Conservation (phyloP, 1,140 invertebrate species). For the Druon quercuslanigerum region DNA sequence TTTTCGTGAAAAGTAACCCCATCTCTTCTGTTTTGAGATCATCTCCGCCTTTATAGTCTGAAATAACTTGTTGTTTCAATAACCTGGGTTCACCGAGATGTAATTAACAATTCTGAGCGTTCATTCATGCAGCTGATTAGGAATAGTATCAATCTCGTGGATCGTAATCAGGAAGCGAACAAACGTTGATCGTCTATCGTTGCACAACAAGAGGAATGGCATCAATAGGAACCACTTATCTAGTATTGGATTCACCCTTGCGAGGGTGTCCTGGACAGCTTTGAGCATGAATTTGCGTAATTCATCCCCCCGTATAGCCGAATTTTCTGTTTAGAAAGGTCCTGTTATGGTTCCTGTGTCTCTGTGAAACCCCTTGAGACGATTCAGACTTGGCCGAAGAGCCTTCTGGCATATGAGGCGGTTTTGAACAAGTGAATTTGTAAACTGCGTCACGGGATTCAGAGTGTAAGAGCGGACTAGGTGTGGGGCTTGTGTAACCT, state of each 20-base stretch:
- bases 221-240: neutral
- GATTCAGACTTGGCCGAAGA: neutral
- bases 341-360: neutral
- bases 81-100: no score
- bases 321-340: neutral
- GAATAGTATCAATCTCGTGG: no score
- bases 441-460: conserved; percentile 2
- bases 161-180: no score
- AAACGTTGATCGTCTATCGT: neutral
- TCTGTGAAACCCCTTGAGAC: neutral
- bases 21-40: no score
- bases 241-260: neutral
- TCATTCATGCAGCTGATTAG: no score
- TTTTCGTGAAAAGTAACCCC: no score
- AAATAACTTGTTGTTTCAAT: no score
- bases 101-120: no score
- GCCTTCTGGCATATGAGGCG: neutral
- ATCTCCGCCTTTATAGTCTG: no score
- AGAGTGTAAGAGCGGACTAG: conserved; percentile 8
- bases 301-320: neutral
- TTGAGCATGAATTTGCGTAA: neutral
- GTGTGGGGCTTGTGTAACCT: conserved; percentile 11
- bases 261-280: neutral
- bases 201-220: neutral
- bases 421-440: conserved; percentile 38